Percentiles rank a stretch among this genome's conserved stretches.
Conservation (phyloP, 64 coral and sea anemone species). For the Montipora sp. region DNA sequence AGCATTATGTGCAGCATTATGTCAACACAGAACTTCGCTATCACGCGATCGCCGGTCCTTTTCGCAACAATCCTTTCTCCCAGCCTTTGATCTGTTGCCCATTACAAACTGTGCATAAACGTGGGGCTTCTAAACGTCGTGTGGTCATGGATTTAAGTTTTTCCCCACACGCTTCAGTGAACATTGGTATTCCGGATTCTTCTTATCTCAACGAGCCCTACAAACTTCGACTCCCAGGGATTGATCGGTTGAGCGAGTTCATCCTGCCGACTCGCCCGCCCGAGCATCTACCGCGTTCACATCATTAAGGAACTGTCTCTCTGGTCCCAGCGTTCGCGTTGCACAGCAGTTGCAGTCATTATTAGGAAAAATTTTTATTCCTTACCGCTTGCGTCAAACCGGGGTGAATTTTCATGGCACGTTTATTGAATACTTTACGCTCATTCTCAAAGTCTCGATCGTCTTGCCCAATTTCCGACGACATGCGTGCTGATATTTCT, state of each 20-base stretch:
- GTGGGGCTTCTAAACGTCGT: too few relatives aligned
- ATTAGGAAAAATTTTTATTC: slow-evolving; percentile 39
- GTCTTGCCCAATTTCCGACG: neutral
- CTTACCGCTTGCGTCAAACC: slow-evolving; percentile 16
- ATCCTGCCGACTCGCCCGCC: neutral
- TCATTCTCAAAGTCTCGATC: neutral
- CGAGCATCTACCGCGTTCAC: neutral
- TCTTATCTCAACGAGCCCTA: neutral
- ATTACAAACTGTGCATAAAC: too few relatives aligned
- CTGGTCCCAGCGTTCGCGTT: neutral
- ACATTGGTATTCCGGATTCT: too few relatives aligned
- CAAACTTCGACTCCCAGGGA: slow-evolving; percentile 21
- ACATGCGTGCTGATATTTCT: neutral
- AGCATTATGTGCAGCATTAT: too few relatives aligned
- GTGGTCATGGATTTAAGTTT: too few relatives aligned
- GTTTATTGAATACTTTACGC: slow-evolving; percentile 17
- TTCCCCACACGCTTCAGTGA: too few relatives aligned
- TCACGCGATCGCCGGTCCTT: too few relatives aligned
- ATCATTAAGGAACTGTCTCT: neutral
- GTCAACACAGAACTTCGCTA: too few relatives aligned
- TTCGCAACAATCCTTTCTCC: too few relatives aligned
- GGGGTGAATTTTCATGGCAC: slow-evolving; percentile 31
- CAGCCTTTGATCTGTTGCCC: too few relatives aligned
- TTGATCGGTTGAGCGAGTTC: neutral
- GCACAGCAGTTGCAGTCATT: slow-evolving; percentile 35